phyloP scores from a whole-genome alignment of 2,797 vertebrate genomes.

The Manis crassicaudata region DNA sequence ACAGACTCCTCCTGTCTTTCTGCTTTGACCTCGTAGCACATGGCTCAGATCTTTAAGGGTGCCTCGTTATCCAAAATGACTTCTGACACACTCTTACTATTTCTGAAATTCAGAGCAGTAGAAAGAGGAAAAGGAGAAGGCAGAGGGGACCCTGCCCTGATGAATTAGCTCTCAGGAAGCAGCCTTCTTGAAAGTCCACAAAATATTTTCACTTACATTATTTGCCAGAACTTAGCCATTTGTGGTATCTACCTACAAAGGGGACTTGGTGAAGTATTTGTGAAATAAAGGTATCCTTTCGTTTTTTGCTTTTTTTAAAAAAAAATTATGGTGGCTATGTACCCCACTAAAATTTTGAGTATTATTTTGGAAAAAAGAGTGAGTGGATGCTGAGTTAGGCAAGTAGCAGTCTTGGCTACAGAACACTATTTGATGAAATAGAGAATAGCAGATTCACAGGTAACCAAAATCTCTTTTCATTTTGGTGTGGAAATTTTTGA shows the following conservation, averaged over 20 bases:
- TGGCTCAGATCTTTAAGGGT: background rate
- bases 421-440: background rate
- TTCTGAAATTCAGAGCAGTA: background rate
- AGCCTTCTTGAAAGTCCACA: background rate
- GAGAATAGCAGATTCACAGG: background rate
- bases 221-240: background rate
- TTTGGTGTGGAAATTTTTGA: background rate
- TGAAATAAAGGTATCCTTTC: background rate
- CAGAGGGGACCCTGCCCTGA: background rate
- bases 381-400: background rate
- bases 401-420: background rate
- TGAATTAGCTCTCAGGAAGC: background rate
- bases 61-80: background rate
- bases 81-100: background rate
- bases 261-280: background rate
- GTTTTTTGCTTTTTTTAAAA: background rate
- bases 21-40: background rate
- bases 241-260: background rate
- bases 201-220: background rate
- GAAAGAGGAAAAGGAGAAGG: background rate
- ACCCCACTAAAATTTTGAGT: background rate
- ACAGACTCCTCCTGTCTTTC: background rate
- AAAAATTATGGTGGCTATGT: background rate
- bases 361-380: slow-evolving; percentile 8
- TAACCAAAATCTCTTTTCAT: background rate